These are phyloP conservation scores for Dexiosoma caninum DNA, from an alignment of 2,888 invertebrate genomes.

Conservation along the genomic window DNA sequence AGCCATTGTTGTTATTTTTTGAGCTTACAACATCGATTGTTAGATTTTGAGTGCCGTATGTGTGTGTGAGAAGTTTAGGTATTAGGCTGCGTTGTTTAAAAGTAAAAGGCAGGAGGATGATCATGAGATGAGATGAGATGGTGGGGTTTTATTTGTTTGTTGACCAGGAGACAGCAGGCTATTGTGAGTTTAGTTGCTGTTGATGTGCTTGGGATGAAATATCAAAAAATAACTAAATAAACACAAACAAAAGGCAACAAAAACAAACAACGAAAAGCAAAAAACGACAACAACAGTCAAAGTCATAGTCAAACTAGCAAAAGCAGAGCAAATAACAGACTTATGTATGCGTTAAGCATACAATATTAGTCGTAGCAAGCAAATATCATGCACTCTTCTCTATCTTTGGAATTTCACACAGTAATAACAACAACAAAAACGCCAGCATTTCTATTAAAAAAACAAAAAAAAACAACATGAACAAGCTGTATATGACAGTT, in stretches of 20 bases:
- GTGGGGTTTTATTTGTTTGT: conserved; percentile 29
- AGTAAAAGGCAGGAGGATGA: not conserved
- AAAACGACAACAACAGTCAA: not conserved
- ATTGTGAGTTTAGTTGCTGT: conserved; percentile 63
- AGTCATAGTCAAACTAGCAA: conserved; percentile 18
- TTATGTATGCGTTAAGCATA: conserved; percentile 61
- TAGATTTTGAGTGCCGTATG: not conserved
- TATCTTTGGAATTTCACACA: conserved; percentile 41
- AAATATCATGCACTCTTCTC: conserved; percentile 26
- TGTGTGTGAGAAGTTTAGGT: not conserved
- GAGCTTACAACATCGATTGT: conserved; percentile 54
- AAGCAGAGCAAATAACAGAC: conserved; percentile 42
- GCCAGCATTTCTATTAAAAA: not conserved
- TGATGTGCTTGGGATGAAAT: conserved; percentile 61
- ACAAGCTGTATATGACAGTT: conserved; percentile 43
- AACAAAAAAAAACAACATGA: not conserved
- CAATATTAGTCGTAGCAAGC: conserved; percentile 55
- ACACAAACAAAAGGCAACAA: conserved; percentile 31
- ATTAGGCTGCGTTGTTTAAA: not conserved
- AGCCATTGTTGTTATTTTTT: conserved; percentile 62
- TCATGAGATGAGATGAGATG: conserved; percentile 22
- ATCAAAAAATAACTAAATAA: conserved; percentile 60
- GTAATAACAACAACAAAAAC: conserved; percentile 11
- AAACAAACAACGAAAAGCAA: conserved; percentile 3
- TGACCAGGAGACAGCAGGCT: conserved; percentile 53